A percentile compares a stretch with the other conserved stretches of the same genome.
Conservation (phyloP, 2,113 vertebrate species). For the Cichladusa arquata region DNA sequence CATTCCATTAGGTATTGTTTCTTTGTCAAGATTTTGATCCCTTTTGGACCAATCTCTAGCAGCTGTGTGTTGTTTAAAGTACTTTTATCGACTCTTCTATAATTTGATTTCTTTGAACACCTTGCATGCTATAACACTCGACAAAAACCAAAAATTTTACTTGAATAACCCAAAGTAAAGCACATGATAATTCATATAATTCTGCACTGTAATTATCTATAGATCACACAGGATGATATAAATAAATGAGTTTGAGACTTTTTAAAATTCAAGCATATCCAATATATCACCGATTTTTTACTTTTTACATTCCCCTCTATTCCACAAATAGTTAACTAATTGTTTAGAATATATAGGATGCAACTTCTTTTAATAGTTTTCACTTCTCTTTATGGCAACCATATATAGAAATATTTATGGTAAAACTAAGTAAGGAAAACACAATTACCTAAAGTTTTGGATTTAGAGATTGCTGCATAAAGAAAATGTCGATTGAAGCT, state of each 20-base stretch:
- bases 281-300: neutral
- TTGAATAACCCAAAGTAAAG: constrained; percentile 70
- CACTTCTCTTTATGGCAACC: neutral
- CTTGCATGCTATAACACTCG: constrained; percentile 69
- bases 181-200: constrained; percentile 63
- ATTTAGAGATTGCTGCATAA: neutral
- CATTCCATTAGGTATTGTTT: constrained; percentile 3
- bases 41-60: constrained; percentile 42
- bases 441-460: neutral
- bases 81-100: constrained; percentile 65
- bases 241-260: constrained; percentile 25
- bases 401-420: neutral
- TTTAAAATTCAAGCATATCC: neutral
- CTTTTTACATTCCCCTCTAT: neutral
- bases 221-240: constrained; percentile 56
- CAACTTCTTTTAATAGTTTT: neutral
- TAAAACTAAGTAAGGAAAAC: neutral
- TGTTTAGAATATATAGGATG: neutral
- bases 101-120: constrained; percentile 74
- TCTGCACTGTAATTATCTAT: constrained; percentile 67
- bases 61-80: constrained; percentile 62
- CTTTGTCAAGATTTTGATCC: constrained; percentile 61
- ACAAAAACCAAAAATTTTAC: constrained; percentile 70
- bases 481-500: neutral
- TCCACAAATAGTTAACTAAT: neutral